These are phyloP conservation scores for Melanargia galathea DNA, from an alignment of 2,888 invertebrate genomes.

Conservation along the genomic window DNA sequence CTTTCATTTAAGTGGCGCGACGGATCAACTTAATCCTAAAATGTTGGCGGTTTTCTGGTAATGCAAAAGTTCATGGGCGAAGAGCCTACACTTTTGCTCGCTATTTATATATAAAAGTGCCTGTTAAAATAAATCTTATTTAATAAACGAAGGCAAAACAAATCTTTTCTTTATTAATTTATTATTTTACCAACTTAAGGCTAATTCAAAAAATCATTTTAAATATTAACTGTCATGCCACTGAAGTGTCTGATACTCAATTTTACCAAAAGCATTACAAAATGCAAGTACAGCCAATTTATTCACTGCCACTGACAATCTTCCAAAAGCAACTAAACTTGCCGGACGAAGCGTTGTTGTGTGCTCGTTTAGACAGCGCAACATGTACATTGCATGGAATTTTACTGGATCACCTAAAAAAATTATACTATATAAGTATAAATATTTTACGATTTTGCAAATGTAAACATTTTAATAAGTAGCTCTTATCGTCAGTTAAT, in stretches of 20 bases:
- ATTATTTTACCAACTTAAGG: neutral
- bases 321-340: conserved; percentile 85
- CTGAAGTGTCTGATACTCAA: conserved; percentile 82
- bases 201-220: conserved; percentile 20
- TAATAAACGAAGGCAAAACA: too few species aligned
- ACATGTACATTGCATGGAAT: conserved; percentile 90
- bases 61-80: too few species aligned
- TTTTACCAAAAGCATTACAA: conserved; percentile 60
- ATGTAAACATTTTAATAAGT: too few species aligned
- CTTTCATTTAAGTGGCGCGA: too few species aligned
- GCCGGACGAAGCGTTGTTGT: conserved; percentile 72
- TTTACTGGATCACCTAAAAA: conserved; percentile 89
- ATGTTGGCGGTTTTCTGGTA: too few species aligned
- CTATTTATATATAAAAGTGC: too few species aligned
- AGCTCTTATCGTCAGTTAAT: too few species aligned
- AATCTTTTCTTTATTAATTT: neutral
- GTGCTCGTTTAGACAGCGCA: conserved; percentile 83
- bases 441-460: neutral
- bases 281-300: conserved; percentile 88
- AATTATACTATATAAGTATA: neutral
- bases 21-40: too few species aligned
- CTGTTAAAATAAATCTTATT: too few species aligned
- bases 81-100: too few species aligned
- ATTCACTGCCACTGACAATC: conserved; percentile 89
- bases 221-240: conserved; percentile 77